Conservation (phyloP, 2,888 invertebrate genomes). For the Epistrophe eligans region DNA sequence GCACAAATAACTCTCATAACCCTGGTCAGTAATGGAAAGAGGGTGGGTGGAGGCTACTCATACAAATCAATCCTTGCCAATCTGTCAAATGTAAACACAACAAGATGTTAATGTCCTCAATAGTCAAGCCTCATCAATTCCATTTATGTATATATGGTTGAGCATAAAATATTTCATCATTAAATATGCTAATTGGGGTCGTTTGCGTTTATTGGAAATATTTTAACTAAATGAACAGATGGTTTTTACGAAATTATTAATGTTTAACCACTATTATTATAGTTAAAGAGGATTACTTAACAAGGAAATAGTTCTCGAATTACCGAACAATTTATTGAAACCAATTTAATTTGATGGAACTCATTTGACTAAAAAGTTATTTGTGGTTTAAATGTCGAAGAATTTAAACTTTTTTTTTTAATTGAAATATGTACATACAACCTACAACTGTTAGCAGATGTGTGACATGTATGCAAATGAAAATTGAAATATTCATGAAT, state of each 20-base stretch:
- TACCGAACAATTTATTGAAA: background rate
- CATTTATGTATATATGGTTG: background rate
- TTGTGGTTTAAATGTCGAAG: background rate
- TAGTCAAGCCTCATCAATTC: constrained; percentile 21
- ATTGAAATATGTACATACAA: background rate
- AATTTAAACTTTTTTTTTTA: constrained; percentile 2
- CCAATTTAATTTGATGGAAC: background rate
- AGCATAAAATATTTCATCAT: constrained; percentile 26
- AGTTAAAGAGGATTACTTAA: constrained; percentile 2
- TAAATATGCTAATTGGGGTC: constrained; percentile 19
- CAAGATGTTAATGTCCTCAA: constrained; percentile 14
- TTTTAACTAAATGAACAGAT: constrained; percentile 13
- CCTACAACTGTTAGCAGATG: constrained; percentile 20
- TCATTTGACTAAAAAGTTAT: constrained; percentile 20
- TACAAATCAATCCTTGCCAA: constrained; percentile 4
- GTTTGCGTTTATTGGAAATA: background rate
- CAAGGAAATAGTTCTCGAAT: background rate
- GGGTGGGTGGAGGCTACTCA: too few relatives aligned
- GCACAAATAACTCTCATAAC: background rate
- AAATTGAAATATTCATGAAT: background rate
- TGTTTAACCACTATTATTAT: background rate
- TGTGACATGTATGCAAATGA: background rate
- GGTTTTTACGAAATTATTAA: constrained; percentile 3
- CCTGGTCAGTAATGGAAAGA: background rate
- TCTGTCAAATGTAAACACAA: constrained; percentile 3